Base-by-base conservation (phyloP, 1,140 invertebrate species). In the Neomicropteryx cornuta region DNA sequence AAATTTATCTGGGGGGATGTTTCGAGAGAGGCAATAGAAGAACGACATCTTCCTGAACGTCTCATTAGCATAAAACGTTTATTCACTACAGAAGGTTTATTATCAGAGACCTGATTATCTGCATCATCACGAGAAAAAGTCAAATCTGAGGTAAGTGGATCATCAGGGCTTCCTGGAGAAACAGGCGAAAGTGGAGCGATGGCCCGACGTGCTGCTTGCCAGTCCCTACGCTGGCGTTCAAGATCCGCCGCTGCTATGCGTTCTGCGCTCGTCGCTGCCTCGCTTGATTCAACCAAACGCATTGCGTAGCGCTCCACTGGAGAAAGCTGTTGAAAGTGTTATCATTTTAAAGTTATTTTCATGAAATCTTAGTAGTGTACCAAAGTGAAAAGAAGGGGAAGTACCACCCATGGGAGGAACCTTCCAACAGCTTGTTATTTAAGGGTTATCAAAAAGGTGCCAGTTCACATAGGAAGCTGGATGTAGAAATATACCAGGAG, bases 301-400 rank as follows among this genome's bases (percentile, higher is more conserved):
- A 97, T 87, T 14, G 94, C 95, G 65, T 95, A 97, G 34, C 81
- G 75, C 63, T 97, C 93, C 36, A 98, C 80, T 1, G 87, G 84
- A 18, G 82, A 84, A 18, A 98, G 61, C 91, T 97, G 63, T 17
- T n/a, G n/a, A n/a, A n/a, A n/a, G n/a, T n/a, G n/a, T n/a, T n/a
- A n/a, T n/a, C n/a, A n/a, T n/a, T n/a, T n/a, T n/a, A n/a, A n/a
- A n/a, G n/a, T n/a, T n/a, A n/a, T n/a, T n/a, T n/a, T n/a, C n/a
- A n/a, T n/a, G n/a, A n/a, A n/a, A n/a, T n/a, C n/a, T n/a, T n/a
- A n/a, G n/a, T n/a, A n/a, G n/a, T n/a, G n/a, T 58, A 42, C 46
- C 49, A 38, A 47, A 20, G 33, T 43, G 52, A 44, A 42, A 24
- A 32, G 3, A 23, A 32, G n/a, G n/a, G n/a, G n/a, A n/a, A n/a